These are phyloP conservation scores for Neopipo cinnamomea DNA, from an alignment of 2,113 vertebrate species.

Conservation along the genomic window DNA sequence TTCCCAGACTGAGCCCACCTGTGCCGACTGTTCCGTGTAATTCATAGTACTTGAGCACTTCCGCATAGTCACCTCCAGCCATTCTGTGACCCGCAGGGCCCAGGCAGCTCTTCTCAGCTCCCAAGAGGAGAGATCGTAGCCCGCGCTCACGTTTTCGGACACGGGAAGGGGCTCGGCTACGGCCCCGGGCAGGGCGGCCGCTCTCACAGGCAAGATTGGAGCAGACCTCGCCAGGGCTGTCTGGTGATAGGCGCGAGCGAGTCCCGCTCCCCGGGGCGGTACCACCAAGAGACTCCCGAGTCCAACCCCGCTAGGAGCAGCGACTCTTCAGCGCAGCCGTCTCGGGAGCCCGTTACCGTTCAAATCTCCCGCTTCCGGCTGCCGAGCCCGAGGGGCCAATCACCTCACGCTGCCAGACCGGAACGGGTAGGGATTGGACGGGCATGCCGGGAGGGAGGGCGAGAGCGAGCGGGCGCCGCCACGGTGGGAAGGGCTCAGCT, in stretches of 20 bases:
- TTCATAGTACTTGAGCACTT: slow-evolving; percentile 77
- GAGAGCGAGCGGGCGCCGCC: fast-evolving
- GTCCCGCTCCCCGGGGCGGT: too few species aligned
- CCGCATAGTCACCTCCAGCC: slow-evolving; percentile 66
- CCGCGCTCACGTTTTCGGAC: background rate
- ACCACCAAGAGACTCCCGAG: too few species aligned
- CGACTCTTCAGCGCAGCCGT: too few species aligned
- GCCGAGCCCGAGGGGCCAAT: background rate
- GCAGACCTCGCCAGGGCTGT: too few species aligned
- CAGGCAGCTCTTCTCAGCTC: background rate
- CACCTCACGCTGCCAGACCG: background rate
- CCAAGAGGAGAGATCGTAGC: background rate
- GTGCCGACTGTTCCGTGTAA: slow-evolving; percentile 76
- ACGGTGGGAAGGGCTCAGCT: fast-evolving
- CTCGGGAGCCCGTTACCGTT: background rate
- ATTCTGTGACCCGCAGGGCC: background rate
- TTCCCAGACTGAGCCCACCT: slow-evolving; percentile 41
- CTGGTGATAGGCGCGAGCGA: background rate
- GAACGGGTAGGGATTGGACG: fast-evolving
- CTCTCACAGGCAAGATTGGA: background rate
- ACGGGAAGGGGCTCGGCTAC: background rate
- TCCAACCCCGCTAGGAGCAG: background rate
- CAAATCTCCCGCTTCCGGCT: background rate
- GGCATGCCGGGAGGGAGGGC: background rate
- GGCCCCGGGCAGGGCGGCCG: background rate